These are phyloP conservation scores for Pseudomugil gertrudae DNA, from an alignment of 2,797 vertebrate genomes.

Conservation along the genomic window DNA sequence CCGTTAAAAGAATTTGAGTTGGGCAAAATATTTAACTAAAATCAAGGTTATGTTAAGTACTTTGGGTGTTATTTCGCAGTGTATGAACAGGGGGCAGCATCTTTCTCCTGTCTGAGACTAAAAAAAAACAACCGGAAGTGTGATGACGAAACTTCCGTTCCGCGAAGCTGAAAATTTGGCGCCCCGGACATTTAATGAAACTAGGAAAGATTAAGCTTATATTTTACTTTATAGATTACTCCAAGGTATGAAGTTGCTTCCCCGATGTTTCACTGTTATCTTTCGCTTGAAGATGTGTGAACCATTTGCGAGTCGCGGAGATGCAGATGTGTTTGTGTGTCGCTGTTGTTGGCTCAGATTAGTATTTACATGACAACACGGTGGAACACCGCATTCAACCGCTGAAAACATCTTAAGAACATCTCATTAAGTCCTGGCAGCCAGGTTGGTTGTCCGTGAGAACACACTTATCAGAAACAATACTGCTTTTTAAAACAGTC, in stretches of 20 bases:
- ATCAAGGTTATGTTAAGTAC: too few relatives aligned
- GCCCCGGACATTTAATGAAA: constrained; percentile 17
- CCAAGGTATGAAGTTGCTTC: accelerated
- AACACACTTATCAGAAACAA: neutral
- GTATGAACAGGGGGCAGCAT: too few relatives aligned
- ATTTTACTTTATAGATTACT: accelerated
- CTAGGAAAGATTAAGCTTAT: accelerated
- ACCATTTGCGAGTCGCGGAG: accelerated
- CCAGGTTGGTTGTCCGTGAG: neutral
- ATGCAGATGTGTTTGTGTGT: neutral
- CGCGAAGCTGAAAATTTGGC: constrained; percentile 60
- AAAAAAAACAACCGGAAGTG: constrained; percentile 25
- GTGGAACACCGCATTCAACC: neutral
- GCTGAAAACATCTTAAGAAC: neutral
- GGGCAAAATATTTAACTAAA: too few relatives aligned
- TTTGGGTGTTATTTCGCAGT: too few relatives aligned
- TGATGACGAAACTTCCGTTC: constrained; percentile 51
- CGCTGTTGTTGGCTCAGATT: neutral
- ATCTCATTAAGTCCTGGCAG: neutral
- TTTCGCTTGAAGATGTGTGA: accelerated
- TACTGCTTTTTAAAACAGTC: neutral
- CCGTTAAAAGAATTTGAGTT: too few relatives aligned
- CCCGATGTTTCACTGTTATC: accelerated
- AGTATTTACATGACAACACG: neutral
- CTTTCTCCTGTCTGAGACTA: too few relatives aligned